phyloP scores from a whole-genome alignment of 2,888 invertebrate genomes.

The Halictus quadricinctus region DNA sequence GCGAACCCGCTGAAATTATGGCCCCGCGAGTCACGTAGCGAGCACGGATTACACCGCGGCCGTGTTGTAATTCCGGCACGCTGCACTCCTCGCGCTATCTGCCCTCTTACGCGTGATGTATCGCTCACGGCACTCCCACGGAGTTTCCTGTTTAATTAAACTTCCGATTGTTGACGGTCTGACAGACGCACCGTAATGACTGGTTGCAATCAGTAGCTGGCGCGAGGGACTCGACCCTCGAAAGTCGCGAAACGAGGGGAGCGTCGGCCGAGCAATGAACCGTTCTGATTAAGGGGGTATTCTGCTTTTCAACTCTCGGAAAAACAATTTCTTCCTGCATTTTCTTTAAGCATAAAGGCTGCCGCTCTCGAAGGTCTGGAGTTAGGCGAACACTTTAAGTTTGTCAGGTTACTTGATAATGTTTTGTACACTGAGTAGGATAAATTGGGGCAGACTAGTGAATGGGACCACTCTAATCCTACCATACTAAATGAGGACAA shows the following conservation, averaged over 20 bases:
- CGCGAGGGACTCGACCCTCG: background rate
- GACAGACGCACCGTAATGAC: conserved; percentile 58
- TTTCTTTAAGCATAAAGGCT: no score
- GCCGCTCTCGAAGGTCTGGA: no score
- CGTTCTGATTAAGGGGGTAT: background rate
- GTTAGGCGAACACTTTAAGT: background rate
- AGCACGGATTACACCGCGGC: conserved; percentile 30
- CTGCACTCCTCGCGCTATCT: conserved; percentile 6
- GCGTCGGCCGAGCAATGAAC: background rate
- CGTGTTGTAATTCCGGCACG: conserved; percentile 21
- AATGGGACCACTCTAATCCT: conserved; percentile 5
- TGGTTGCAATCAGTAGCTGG: conserved; percentile 47
- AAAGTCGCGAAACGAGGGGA: background rate
- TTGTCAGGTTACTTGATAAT: background rate
- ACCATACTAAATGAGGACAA: conserved; percentile 42
- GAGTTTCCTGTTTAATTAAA: conserved; percentile 70
- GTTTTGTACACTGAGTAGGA: background rate
- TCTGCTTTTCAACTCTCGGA: background rate
- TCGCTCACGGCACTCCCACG: conserved; percentile 52
- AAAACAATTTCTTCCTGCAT: background rate
- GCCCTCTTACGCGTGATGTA: conserved; percentile 37
- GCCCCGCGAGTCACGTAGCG: conserved; percentile 18
- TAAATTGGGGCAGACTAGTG: background rate
- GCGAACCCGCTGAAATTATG: conserved; percentile 39
- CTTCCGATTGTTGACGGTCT: conserved; percentile 69